These are phyloP conservation scores for Pseudopleuronectes americanus DNA, from an alignment of 2,797 vertebrate species.

Conservation along the genomic window DNA sequence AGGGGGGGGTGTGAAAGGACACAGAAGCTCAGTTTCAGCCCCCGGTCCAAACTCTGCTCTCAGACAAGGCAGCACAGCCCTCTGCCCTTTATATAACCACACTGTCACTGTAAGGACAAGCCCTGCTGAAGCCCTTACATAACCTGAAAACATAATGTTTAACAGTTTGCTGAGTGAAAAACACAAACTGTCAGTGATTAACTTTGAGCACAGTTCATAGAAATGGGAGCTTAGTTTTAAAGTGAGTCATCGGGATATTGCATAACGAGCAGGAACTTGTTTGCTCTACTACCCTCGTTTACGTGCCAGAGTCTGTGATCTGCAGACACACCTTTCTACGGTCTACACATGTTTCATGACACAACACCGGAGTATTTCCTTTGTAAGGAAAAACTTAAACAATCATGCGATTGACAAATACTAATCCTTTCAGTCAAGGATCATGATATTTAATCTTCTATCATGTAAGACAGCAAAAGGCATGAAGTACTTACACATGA, in stretches of 20 bases:
- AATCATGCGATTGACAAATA: too few species aligned
- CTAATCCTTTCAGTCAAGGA: too few species aligned
- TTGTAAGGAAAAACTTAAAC: too few species aligned
- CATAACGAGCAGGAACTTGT: constrained; percentile 15
- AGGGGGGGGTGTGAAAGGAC: constrained; percentile 41
- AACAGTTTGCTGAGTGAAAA: constrained; percentile 1
- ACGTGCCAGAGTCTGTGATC: constrained; percentile 9
- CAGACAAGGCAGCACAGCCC: constrained; percentile 43
- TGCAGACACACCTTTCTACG: constrained; percentile 12
- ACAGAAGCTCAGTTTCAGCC: constrained; percentile 42
- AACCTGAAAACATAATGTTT: constrained; percentile 20
- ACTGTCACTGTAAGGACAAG: constrained; percentile 17
- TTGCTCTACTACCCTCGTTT: constrained; percentile 40
- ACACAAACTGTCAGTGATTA: constrained; percentile 19
- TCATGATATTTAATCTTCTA: too few species aligned
- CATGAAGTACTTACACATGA: background rate
- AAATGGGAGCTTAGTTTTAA: background rate
- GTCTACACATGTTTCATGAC: background rate
- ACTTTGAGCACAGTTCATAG: background rate
- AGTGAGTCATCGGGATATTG: constrained; percentile 22
- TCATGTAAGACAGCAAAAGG: background rate
- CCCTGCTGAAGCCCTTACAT: constrained; percentile 28
- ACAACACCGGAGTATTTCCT: background rate
- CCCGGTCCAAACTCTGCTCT: constrained; percentile 15
- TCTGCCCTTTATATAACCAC: constrained; percentile 60